A percentile compares a stretch with the other conserved stretches of the same genome.
phyloP scores from a whole-genome alignment of 2,797 vertebrate species.

The Myotis myotis region DNA sequence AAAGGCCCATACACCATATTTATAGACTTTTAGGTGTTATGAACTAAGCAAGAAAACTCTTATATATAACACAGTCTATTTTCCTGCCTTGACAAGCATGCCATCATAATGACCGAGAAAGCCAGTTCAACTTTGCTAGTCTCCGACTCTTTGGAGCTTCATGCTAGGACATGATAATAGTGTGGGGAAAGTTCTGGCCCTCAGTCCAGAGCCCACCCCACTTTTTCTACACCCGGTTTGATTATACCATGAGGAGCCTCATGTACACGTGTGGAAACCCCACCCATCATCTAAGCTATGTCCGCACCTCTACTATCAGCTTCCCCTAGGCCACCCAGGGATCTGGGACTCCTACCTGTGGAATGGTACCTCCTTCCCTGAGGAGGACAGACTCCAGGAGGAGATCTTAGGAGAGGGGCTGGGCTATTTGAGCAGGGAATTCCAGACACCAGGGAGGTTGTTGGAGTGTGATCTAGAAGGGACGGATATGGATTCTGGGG shows the following conservation, averaged over 20 bases:
- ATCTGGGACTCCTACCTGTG: neutral
- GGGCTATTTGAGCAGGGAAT: neutral
- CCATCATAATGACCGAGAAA: neutral
- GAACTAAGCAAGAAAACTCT: neutral
- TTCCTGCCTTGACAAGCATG: neutral
- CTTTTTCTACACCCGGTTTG: neutral
- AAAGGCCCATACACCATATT: neutral
- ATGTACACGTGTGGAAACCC: fast-evolving
- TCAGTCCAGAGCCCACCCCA: neutral
- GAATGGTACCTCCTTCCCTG: neutral
- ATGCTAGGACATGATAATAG: no score
- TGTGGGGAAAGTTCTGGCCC: neutral
- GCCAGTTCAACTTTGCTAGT: neutral
- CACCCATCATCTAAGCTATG: neutral
- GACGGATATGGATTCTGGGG: neutral
- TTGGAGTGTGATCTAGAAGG: neutral
- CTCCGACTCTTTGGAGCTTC: neutral
- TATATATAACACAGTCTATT: neutral
- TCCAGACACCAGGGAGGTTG: neutral
- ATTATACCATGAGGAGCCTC: neutral
- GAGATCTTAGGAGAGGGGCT: neutral
- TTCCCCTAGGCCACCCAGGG: neutral
- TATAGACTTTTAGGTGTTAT: neutral
- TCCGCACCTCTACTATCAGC: neutral
- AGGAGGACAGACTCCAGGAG: neutral